Conservation (phyloP, 1,140 invertebrate genomes). For the Arion vulgaris region DNA sequence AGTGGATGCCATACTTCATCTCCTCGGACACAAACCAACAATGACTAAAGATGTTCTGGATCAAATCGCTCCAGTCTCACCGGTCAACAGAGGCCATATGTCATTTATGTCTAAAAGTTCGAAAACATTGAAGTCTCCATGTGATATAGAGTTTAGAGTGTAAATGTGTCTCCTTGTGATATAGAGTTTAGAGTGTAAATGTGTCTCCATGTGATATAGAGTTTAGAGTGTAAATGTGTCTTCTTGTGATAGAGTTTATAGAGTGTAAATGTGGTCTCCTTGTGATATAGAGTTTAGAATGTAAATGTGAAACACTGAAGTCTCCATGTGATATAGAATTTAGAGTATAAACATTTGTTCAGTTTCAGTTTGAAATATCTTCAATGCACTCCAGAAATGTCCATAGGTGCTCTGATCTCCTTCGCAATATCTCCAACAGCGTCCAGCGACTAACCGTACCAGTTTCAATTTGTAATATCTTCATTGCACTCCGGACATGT, state of each 20-base stretch:
- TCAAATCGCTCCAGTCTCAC: conserved; percentile 22
- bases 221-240: conserved; percentile 15
- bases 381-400: no score
- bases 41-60: conserved; percentile 41
- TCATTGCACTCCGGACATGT: no score
- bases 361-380: no score
- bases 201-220: conserved; percentile 44
- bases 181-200: conserved; percentile 38
- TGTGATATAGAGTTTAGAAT: neutral
- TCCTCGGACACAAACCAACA: conserved; percentile 68
- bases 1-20: conserved; percentile 67
- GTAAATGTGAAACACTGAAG: conserved; percentile 47
- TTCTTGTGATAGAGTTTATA: conserved; percentile 45
- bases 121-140: conserved; percentile 47
- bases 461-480: no score
- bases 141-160: conserved; percentile 46
- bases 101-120: conserved; percentile 46
- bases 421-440: no score
- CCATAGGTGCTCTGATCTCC: no score
- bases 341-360: conserved; percentile 37
- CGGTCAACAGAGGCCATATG: conserved; percentile 42
- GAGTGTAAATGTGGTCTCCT: conserved; percentile 16
- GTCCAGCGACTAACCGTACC: no score
- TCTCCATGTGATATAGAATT: conserved; percentile 48
- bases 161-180: conserved; percentile 37